Evolutionary conservation across 2,888 invertebrate species (phyloP).

Genomic region (Meiosimyza decipiens): DNA sequence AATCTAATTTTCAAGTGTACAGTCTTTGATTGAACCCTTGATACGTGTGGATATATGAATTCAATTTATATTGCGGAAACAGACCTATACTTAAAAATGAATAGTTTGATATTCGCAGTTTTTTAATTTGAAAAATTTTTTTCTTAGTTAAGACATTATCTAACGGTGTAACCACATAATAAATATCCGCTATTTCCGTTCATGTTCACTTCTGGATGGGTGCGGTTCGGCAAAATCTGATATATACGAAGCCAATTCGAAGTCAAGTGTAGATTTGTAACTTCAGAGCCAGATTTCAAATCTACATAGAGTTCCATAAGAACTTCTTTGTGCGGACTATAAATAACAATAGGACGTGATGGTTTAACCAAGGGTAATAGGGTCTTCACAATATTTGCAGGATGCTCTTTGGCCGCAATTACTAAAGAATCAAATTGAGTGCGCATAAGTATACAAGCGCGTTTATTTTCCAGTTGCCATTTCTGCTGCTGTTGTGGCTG

Average conservation of each 20-base stretch:
- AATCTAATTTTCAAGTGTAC: no score
- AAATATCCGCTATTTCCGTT: constrained; percentile 89
- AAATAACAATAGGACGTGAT: constrained; percentile 88
- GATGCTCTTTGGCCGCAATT: constrained; percentile 87
- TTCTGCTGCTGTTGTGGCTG: constrained; percentile 63
- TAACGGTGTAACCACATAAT: constrained; percentile 74
- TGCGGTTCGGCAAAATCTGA: constrained; percentile 89
- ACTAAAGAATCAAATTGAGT: constrained; percentile 80
- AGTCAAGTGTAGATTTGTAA: constrained; percentile 81
- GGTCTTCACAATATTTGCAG: constrained; percentile 79
- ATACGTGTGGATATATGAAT: no score
- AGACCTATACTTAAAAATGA: no score
- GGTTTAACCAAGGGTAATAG: constrained; percentile 81
- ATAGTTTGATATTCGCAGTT: no score
- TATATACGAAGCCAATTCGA: constrained; percentile 91
- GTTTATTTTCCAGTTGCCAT: constrained; percentile 78
- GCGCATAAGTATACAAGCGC: constrained; percentile 73
- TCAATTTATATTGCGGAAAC: no score
- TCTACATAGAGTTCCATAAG: constrained; percentile 84
- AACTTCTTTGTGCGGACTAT: constrained; percentile 83
- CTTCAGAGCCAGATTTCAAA: constrained; percentile 77
- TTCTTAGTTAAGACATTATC: constrained; percentile 34
- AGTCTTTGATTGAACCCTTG: no score
- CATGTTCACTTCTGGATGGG: constrained; percentile 95
- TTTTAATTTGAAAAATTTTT: no score